A percentile compares a stretch with the other conserved stretches of the same genome.
Conservation (phyloP, 2,888 invertebrate genomes). For the Drosophila nr. fundita region DNA sequence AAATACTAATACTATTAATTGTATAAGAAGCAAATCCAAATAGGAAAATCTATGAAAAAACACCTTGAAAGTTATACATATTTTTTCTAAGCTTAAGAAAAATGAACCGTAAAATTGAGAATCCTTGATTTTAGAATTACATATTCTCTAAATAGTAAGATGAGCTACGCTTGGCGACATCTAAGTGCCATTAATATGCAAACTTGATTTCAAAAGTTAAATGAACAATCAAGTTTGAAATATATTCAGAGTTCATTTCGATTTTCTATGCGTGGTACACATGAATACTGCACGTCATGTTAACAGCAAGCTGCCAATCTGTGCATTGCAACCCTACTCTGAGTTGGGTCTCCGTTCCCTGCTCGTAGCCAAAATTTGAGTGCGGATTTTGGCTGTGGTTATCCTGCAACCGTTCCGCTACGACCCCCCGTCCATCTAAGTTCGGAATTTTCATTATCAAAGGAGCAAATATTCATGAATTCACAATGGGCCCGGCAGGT, state of each 20-base stretch:
- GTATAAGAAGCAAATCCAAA: background rate
- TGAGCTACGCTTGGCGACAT: background rate
- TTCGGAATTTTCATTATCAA: conserved; percentile 47
- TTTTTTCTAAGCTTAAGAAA: background rate
- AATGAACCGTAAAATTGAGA: background rate
- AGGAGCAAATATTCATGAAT: conserved; percentile 56
- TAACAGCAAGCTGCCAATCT: background rate
- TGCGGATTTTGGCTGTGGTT: conserved; percentile 17
- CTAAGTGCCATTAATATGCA: background rate
- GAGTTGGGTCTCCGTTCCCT: background rate
- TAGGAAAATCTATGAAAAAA: too few relatives aligned
- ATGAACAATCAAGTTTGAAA: background rate
- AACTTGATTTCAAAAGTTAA: background rate
- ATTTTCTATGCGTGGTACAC: background rate
- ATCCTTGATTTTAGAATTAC: background rate
- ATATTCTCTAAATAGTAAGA: background rate
- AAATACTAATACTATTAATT: background rate
- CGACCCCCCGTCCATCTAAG: background rate
- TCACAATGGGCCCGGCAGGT: conserved; percentile 25
- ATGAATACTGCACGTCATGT: background rate
- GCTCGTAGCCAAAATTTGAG: background rate
- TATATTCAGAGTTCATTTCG: background rate
- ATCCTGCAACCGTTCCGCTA: background rate
- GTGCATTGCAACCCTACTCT: background rate
- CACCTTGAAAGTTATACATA: too few relatives aligned